Evolutionary conservation across 2,797 vertebrate genomes (phyloP).

Genomic region (Arnoldichthys spilopterus): DNA sequence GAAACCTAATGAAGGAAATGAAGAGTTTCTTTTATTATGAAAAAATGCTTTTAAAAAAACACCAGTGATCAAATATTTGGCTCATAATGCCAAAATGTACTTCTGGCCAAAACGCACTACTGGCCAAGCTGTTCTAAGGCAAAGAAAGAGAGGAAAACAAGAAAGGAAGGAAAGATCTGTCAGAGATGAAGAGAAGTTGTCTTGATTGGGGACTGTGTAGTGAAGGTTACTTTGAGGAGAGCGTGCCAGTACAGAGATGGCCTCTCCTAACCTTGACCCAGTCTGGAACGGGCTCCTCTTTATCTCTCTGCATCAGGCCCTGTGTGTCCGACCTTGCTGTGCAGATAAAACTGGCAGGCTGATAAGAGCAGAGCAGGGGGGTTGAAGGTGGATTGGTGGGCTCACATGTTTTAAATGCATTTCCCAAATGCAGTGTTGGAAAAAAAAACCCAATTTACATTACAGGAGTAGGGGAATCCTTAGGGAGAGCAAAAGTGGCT

Average conservation of each 20-base stretch:
- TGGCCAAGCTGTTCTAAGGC: too few species aligned
- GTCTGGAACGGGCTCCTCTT: slow-evolving; percentile 38
- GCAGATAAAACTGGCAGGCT: slow-evolving; percentile 50
- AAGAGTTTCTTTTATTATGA: too few species aligned
- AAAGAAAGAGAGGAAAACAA: neutral
- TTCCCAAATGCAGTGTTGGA: slow-evolving; percentile 43
- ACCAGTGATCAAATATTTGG: too few species aligned
- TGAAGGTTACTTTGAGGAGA: slow-evolving; percentile 34
- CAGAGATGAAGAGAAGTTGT: neutral
- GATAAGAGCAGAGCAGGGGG: slow-evolving; percentile 39
- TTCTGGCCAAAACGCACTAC: too few species aligned
- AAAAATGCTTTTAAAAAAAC: too few species aligned
- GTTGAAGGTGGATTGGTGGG: slow-evolving; percentile 24
- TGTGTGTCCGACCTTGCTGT: slow-evolving; percentile 48
- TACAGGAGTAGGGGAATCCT: slow-evolving; percentile 51
- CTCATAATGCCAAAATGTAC: too few species aligned
- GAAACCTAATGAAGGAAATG: too few species aligned
- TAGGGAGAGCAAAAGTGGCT: slow-evolving; percentile 51
- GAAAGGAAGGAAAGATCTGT: neutral
- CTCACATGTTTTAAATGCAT: slow-evolving; percentile 51
- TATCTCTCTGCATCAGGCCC: slow-evolving; percentile 51
- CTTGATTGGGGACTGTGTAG: slow-evolving; percentile 13
- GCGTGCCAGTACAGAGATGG: slow-evolving; percentile 12
- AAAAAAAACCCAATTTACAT: slow-evolving; percentile 55
- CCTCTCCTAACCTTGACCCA: slow-evolving; percentile 51